phyloP scores from a whole-genome alignment of 2,888 invertebrate genomes.

The Meiosimyza decipiens region DNA sequence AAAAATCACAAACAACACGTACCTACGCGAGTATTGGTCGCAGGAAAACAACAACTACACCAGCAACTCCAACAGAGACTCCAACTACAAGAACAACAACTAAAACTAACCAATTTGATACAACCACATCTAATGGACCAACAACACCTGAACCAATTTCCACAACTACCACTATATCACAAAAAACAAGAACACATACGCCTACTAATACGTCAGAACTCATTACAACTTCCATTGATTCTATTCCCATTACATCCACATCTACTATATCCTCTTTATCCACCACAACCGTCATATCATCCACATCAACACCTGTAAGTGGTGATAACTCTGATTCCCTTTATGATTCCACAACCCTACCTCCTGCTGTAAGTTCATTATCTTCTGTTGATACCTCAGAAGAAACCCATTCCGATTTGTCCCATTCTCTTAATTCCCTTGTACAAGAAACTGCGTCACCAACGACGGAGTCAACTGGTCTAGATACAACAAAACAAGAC shows the following conservation, averaged over 20 bases:
- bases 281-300: conserved; percentile 41
- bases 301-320: conserved; percentile 41
- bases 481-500: conserved; percentile 47
- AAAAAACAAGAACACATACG: conserved; percentile 48
- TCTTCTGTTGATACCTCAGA: conserved; percentile 42
- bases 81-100: conserved; percentile 47
- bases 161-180: conserved; percentile 52
- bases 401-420: conserved; percentile 37
- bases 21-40: conserved; percentile 64
- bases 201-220: conserved; percentile 52
- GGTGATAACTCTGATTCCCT: conserved; percentile 37
- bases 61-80: conserved; percentile 47
- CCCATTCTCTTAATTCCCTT: conserved; percentile 46
- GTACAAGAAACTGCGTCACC: conserved; percentile 44
- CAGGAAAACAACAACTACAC: conserved; percentile 57
- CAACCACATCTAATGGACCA: conserved; percentile 51
- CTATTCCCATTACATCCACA: conserved; percentile 48
- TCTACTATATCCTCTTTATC: conserved; percentile 37
- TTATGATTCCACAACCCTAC: conserved; percentile 43
- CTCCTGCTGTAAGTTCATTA: conserved; percentile 36
- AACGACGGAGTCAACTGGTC: conserved; percentile 48
- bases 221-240: conserved; percentile 42
- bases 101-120: conserved; percentile 46
- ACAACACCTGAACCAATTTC: conserved; percentile 59
- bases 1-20: conserved; percentile 56